Conservation (phyloP, 2,113 vertebrate genomes). For the Microtus pennsylvanicus region DNA sequence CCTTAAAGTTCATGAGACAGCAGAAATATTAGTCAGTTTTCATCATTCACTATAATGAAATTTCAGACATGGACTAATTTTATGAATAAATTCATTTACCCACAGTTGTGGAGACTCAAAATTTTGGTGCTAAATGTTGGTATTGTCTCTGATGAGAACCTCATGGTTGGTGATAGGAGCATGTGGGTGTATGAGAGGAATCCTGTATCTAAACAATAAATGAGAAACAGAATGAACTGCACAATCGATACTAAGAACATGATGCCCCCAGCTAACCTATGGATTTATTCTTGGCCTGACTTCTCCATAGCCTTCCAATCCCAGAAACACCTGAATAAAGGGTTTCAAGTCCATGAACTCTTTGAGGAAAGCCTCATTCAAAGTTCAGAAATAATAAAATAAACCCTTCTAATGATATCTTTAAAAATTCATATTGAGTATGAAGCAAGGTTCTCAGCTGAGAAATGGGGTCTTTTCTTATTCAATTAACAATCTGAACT, state of each 20-base stretch:
- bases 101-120: neutral
- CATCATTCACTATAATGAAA: neutral
- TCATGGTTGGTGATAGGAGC: no score
- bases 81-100: neutral
- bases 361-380: neutral
- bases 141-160: neutral
- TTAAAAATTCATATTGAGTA: neutral
- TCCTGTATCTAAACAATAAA: neutral
- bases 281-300: accelerated
- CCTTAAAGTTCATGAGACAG: no score
- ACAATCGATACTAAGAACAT: neutral
- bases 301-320: neutral
- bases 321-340: no score
- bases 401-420: no score
- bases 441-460: neutral
- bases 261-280: neutral
- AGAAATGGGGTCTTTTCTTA: neutral
- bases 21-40: neutral
- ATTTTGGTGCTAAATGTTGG: no score
- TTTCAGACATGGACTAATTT: neutral
- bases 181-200: neutral
- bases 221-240: neutral
- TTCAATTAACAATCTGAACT: neutral
- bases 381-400: neutral
- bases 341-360: neutral